Base-by-base conservation (phyloP, 2,888 invertebrate species). In the Rhamnusium bicolor region DNA sequence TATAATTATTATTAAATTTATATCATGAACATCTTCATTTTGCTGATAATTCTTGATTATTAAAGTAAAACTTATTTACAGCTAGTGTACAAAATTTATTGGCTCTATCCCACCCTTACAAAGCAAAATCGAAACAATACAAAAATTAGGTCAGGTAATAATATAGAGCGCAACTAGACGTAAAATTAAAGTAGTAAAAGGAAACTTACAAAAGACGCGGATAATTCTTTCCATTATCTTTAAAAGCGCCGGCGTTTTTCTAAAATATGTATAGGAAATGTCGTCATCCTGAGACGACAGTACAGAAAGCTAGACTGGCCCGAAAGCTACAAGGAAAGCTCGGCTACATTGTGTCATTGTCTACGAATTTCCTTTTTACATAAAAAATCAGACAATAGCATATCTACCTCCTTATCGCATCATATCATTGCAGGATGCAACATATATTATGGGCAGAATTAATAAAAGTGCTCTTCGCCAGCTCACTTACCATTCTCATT, bases 301-400 rank as follows among this genome's bases (percentile, higher is more conserved):
- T 58, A 32, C 49, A 19, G 65, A 62, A 62, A 67, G 66, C 47
- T 61, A 67, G 65, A 58, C 51, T 66, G 60, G 65, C 58, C 67
- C 68, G 68, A 51, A 73, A 63, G 71, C 70, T 73, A 65, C 73
- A 67, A 32, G 69, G 69, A 65, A 63, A 71, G 29, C 68, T 71
- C 71, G 24, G 60, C 69, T 60, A 74, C 79, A 80, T 78, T 80
- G 79, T 77, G 76, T 71, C 73, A 80, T 81, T 80, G 82, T 81
- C 82, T 82, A 78, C 76, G 76, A 77, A 77, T 82, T 80, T 79
- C 79, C 80, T 79, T 63, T 77, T 77, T 76, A 77, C 75, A 73
- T 80, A 80, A 77, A 80, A n/a, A 80, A 78, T 79, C 77, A 79
- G 77, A 79, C 78, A 78, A 75, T 76, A 75, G 73, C 76, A 75